Conservation (phyloP, 30 jellyfish, hydroid and myxozoan species). For the Turritopsis rubra region DNA sequence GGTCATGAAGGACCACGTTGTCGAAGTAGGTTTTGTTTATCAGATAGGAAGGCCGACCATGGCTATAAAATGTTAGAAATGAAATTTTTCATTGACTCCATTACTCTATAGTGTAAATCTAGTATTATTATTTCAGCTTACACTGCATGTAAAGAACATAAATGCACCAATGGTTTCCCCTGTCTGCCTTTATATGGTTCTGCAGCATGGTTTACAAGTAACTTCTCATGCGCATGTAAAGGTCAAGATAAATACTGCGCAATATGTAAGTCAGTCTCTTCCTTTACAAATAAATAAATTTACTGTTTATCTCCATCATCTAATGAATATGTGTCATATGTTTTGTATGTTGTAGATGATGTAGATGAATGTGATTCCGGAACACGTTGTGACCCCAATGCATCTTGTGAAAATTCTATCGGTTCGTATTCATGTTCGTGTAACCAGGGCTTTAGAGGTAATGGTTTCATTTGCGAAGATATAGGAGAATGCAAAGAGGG, state of each 20-base stretch:
- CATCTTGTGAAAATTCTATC: conserved; percentile 35
- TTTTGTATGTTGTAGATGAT: conserved; percentile 25
- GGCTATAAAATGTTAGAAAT: no score
- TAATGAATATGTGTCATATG: no score
- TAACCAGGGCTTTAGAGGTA: conserved; percentile 25
- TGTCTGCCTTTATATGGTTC: conserved; percentile 2
- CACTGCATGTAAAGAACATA: not conserved
- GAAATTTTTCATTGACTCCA: no score
- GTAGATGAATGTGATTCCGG: conserved; percentile 31
- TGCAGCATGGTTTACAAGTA: not conserved
- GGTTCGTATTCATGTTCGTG: conserved; percentile 42
- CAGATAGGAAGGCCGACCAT: not conserved
- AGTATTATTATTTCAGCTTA: no score
- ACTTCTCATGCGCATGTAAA: not conserved
- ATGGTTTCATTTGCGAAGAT: conserved; percentile 21
- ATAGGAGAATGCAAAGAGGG: conserved; percentile 35
- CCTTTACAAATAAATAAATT: not conserved
- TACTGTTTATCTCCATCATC: no score
- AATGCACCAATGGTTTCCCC: conserved; percentile 1
- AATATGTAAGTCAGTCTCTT: not conserved
- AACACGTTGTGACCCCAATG: conserved; percentile 16
- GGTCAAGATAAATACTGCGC: not conserved
- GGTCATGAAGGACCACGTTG: conserved; percentile 14
- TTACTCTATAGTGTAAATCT: no score
- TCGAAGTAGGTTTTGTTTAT: not conserved